Evolutionary conservation across 2,888 invertebrate genomes (phyloP).

Genomic region (Dorcus parallelipipedus): DNA sequence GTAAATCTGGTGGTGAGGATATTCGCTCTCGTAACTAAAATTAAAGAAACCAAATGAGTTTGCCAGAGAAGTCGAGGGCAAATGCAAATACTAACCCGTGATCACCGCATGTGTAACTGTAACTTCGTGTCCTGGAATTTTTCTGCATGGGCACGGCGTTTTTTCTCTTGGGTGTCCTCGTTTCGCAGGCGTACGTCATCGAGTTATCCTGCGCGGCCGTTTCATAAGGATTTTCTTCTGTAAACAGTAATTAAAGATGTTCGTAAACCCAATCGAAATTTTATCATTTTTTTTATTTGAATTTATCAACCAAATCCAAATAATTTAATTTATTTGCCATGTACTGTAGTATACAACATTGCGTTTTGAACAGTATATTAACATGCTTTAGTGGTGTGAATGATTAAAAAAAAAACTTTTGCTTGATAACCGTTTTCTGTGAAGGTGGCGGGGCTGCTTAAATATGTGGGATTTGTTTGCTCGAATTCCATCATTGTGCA

Average conservation of each 20-base stretch:
- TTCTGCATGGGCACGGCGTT: constrained; percentile 39
- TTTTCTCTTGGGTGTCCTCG: constrained; percentile 35
- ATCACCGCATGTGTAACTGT: constrained; percentile 30
- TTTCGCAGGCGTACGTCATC: constrained; percentile 39
- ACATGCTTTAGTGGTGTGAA: not conserved
- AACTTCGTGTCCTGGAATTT: constrained; percentile 31
- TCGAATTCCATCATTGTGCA: too few relatives aligned
- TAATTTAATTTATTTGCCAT: too few relatives aligned
- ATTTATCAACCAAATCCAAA: too few relatives aligned
- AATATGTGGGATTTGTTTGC: too few relatives aligned
- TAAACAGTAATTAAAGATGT: constrained; percentile 13
- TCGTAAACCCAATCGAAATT: too few relatives aligned
- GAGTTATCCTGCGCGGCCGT: constrained; percentile 27
- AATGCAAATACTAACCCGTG: constrained; percentile 22
- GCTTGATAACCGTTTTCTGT: too few relatives aligned
- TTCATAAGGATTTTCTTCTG: constrained; percentile 29
- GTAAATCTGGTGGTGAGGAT: constrained; percentile 32
- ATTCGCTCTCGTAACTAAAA: constrained; percentile 30
- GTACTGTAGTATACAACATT: too few relatives aligned
- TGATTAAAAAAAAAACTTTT: too few relatives aligned
- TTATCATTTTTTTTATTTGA: too few relatives aligned
- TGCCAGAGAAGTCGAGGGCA: not conserved
- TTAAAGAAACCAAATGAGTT: too few relatives aligned
- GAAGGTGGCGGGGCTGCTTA: too few relatives aligned
- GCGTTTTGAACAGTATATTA: not conserved